Base-by-base conservation (phyloP, 2,113 vertebrate species). In the Nibea albiflora region DNA sequence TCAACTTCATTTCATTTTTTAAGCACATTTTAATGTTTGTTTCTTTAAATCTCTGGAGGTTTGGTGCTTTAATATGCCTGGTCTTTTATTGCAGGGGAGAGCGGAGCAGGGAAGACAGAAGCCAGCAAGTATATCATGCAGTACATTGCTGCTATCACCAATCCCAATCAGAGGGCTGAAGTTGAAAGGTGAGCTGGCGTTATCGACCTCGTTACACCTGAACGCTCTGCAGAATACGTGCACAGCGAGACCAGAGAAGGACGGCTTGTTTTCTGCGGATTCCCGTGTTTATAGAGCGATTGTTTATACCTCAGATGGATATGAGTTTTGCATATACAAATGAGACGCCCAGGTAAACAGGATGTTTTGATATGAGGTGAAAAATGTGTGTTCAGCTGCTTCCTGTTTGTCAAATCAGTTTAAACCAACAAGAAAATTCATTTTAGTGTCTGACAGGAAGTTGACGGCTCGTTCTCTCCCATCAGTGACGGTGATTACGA, bases 81-180 rank as follows among this genome's bases (percentile, higher is more conserved):
- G 17, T 85, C 11, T 56, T 69, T 66, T 26, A 49, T 88, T 79
- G 28, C 90, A 99, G 98, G 98, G 89, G 98, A 99, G 91, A 99
- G 98, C 53, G 98, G 98, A 78, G 98, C 98, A 53, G 98, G 98
- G 47, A 99, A 99, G 87, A 99, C 98, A 0, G 98, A 99, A 87
- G 98, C 98, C 93, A 99, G 98, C 92, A 99, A 99, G 88, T 99
- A 99, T 63, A 99, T 99, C 5, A 99, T 99, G 98, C 98, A 99
- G 88, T 99, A 99, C 90, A 99, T 99, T 3, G 98, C 98, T 14
- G 98, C 98, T 91, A 99, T 99, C 90, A 99, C 98, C 93, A 99
- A 99, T 92, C 97, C 97, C 6, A 94, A 96, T 73, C 98, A 99
- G 95, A 96, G 98, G 86, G 98, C 97, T 0, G 98, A 99, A 60